Evolutionary conservation across 2,888 invertebrate genomes (phyloP).

Genomic region (Eremobia ochroleuca): DNA sequence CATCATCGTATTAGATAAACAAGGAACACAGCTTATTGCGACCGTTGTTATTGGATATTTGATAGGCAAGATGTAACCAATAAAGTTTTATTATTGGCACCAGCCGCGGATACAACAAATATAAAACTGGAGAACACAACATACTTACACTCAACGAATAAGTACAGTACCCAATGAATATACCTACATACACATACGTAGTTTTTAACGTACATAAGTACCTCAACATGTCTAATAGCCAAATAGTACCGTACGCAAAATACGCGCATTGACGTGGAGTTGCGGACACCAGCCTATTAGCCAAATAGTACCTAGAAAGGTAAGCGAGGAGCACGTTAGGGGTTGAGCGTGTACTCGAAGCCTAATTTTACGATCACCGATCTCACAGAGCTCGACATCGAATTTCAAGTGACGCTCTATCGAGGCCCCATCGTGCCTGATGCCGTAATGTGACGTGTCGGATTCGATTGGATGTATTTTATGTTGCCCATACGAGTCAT

Average conservation of each 20-base stretch:
- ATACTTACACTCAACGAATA: slow-evolving; percentile 10
- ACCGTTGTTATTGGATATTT: slow-evolving; percentile 83
- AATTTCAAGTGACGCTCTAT: slow-evolving; percentile 87
- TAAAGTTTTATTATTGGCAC: slow-evolving; percentile 86
- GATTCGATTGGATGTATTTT: slow-evolving; percentile 88
- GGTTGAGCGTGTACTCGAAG: slow-evolving; percentile 72
- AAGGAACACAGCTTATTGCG: slow-evolving; percentile 81
- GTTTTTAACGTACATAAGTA: neutral
- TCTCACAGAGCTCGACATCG: slow-evolving; percentile 84
- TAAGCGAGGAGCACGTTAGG: slow-evolving; percentile 51
- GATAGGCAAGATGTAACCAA: slow-evolving; percentile 85
- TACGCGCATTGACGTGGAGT: no score
- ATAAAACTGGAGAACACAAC: slow-evolving; percentile 64
- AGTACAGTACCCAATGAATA: slow-evolving; percentile 18
- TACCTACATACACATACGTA: neutral
- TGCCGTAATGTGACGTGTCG: slow-evolving; percentile 86
- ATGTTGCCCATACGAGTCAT: slow-evolving; percentile 82
- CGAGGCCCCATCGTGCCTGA: slow-evolving; percentile 78
- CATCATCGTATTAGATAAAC: slow-evolving; percentile 78
- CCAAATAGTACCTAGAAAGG: slow-evolving; percentile 38
- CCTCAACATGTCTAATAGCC: slow-evolving; percentile 24
- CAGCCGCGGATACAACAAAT: slow-evolving; percentile 78
- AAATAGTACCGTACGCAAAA: no score
- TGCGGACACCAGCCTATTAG: no score
- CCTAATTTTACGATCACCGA: slow-evolving; percentile 88